Evolutionary conservation across 2,797 vertebrate species (phyloP), one percentile per base, ranked within the genome.

Genomic region (Botia almorhae): DNA sequence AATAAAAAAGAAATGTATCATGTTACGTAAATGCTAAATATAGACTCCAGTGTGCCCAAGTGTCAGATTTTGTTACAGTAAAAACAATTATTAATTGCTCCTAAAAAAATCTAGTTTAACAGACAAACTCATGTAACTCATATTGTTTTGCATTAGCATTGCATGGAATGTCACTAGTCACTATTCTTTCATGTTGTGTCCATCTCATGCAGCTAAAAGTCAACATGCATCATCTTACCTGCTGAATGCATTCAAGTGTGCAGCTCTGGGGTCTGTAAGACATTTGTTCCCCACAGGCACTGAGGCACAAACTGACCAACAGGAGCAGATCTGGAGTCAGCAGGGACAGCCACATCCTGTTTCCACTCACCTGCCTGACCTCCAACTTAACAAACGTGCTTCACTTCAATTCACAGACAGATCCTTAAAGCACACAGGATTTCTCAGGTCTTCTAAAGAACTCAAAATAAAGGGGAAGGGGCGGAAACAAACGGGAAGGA

Each of bases 171-270:
- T n/a, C n/a, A n/a, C n/a, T n/a, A n/a, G n/a, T n/a, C n/a, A n/a
- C n/a, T n/a, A n/a, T n/a, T n/a, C n/a, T n/a, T n/a, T n/a, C n/a
- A n/a, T n/a, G n/a, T n/a, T n/a, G n/a, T n/a, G n/a, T n/a, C n/a
- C n/a, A n/a, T n/a, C n/a, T n/a, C n/a, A n/a, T n/a, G n/a, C n/a
- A n/a, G n/a, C n/a, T n/a, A n/a, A n/a, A n/a, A n/a, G n/a, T n/a
- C n/a, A n/a, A n/a, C n/a, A n/a, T n/a, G n/a, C n/a, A n/a, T n/a
- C 43, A 36, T 51, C 77, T 81, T 87, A 95, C 93, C 92, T 90
- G 85, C 11, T 50, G 88, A 55, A 95, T 74, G 67, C 93, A 95
- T 50, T 90, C 85, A 76, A 94, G 81, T 0, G 80, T 88, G 89
- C 94, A 94, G 85, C 90, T 76, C 85, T 89, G 90, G 39, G 93